phyloP scores from a whole-genome alignment of 2,888 invertebrate genomes.

The Embidobia sp. region DNA sequence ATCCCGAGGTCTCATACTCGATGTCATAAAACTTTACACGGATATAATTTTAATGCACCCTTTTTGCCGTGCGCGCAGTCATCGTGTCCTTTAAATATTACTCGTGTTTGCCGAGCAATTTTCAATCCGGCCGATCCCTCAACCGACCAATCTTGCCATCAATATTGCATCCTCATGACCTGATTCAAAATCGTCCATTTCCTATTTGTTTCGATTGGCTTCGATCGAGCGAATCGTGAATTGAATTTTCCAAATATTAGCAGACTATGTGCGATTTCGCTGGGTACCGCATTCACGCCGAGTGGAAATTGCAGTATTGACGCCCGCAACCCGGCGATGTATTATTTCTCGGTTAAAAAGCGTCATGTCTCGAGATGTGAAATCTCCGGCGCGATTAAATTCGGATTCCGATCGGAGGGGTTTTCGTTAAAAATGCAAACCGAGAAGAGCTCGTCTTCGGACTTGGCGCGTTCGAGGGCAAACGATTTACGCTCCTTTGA shows the following conservation, averaged over 20 bases:
- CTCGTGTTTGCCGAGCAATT: too few species aligned
- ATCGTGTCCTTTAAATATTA: too few species aligned
- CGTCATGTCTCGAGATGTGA: background rate
- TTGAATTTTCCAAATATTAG: slow-evolving; percentile 31
- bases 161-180: slow-evolving; percentile 16
- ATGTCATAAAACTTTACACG: background rate
- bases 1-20: background rate
- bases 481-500: background rate
- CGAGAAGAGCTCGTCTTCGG: background rate
- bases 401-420: background rate
- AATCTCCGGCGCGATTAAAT: slow-evolving; percentile 6
- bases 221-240: slow-evolving; percentile 17
- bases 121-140: too few species aligned
- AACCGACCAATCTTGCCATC: background rate
- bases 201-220: slow-evolving; percentile 30
- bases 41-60: background rate
- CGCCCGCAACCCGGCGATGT: background rate
- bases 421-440: slow-evolving; percentile 6
- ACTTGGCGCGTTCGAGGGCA: background rate
- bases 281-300: background rate
- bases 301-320: slow-evolving; percentile 8
- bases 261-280: background rate
- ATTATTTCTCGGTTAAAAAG: slow-evolving; percentile 1
- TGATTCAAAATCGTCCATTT: slow-evolving; percentile 22
- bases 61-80: too few species aligned